A percentile compares a stretch with the other conserved stretches of the same genome.
Conservation (phyloP, 2,888 invertebrate species). For the Tenthredo notha region DNA sequence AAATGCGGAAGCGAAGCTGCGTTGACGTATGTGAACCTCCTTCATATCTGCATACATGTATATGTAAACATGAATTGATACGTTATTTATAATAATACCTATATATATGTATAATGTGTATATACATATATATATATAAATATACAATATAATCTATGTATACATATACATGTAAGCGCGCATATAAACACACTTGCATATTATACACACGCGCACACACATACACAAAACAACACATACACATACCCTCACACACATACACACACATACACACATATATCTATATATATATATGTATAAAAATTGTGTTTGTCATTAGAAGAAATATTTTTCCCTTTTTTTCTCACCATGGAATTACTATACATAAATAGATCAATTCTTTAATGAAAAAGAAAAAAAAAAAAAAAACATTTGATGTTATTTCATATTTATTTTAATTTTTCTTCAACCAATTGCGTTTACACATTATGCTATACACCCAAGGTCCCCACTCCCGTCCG, state of each 20-base stretch:
- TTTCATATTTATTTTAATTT: constrained; percentile 31
- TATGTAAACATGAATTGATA: constrained; percentile 33
- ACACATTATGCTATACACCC: constrained; percentile 9
- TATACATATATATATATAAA: constrained; percentile 34
- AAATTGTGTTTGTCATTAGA: constrained; percentile 46
- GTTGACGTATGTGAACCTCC: constrained; percentile 36
- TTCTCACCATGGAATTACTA: constrained; percentile 32
- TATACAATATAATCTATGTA: constrained; percentile 16
- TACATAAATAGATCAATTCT: constrained; percentile 41
- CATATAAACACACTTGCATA: constrained; percentile 11
- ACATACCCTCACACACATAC: not conserved
- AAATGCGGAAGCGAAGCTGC: constrained; percentile 29
- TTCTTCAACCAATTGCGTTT: constrained; percentile 19
- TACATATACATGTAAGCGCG: constrained; percentile 47
- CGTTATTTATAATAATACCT: constrained; percentile 8
- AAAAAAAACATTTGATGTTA: constrained; percentile 40
- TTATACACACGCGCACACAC: not conserved
- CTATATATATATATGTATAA: not conserved
- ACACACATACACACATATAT: not conserved
- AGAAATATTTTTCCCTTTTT: constrained; percentile 38
- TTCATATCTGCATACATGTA: constrained; percentile 41
- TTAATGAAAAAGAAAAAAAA: constrained; percentile 30
- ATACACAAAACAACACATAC: not conserved
- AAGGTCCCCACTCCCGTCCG: constrained; percentile 37
- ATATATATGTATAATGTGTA: constrained; percentile 7